A percentile compares a stretch with the other conserved stretches of the same genome.
These are phyloP conservation scores for Tetragnatha montana DNA, from an alignment of 2,888 invertebrate species.

Conservation along the genomic window DNA sequence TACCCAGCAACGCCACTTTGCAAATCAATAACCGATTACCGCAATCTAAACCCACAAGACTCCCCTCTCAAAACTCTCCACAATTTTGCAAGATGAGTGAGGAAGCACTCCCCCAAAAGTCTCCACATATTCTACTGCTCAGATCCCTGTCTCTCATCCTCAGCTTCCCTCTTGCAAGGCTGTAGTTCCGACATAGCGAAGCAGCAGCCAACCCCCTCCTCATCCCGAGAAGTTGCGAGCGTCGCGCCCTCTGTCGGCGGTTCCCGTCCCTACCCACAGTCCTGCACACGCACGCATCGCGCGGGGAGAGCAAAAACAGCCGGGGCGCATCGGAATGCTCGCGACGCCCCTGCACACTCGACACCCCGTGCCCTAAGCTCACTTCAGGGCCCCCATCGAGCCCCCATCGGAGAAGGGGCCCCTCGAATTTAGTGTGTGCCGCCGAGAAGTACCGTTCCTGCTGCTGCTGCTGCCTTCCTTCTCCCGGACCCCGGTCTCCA, in stretches of 20 bases:
- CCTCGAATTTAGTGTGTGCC: too few relatives aligned
- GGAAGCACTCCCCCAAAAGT: too few relatives aligned
- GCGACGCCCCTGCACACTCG: neutral
- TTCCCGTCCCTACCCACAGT: constrained; percentile 8
- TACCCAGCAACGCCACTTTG: neutral
- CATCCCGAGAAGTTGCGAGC: neutral
- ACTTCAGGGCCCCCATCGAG: neutral
- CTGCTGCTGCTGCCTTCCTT: constrained; percentile 32
- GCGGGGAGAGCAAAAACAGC: constrained; percentile 10
- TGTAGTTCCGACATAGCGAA: neutral
- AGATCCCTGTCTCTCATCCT: neutral
- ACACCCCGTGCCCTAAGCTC: neutral
- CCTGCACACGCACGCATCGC: constrained; percentile 5
- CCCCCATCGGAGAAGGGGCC: neutral
- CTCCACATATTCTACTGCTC: too few relatives aligned
- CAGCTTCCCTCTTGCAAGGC: neutral
- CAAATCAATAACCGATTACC: constrained; percentile 23
- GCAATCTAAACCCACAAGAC: neutral
- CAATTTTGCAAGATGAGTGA: too few relatives aligned
- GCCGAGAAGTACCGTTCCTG: neutral
- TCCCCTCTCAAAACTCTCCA: neutral
- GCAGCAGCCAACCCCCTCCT: constrained; percentile 25
- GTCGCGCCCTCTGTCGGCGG: constrained; percentile 34
- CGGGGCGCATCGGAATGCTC: constrained; percentile 38
- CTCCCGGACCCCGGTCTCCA: constrained; percentile 36